These are phyloP conservation scores for Malaclemys terrapin DNA, from an alignment of 2,113 vertebrate genomes.

Conservation along the genomic window DNA sequence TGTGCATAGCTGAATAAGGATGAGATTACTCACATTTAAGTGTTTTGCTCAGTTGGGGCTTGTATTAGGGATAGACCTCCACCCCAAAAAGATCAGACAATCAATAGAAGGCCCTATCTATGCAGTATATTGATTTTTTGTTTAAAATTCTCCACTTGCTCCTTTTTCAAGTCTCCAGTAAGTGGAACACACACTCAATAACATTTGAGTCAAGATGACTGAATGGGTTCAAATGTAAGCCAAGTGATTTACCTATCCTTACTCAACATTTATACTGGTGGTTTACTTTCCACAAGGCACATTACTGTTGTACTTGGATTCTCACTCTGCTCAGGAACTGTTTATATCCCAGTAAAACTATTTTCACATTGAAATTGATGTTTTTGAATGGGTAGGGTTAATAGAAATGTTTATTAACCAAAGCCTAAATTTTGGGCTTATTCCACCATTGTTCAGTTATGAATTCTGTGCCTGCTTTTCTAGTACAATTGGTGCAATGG, in stretches of 20 bases:
- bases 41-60: background rate
- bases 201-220: background rate
- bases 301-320: background rate
- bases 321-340: background rate
- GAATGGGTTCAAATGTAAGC: background rate
- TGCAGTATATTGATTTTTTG: no score
- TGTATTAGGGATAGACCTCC: rapidly evolving
- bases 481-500: background rate
- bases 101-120: background rate
- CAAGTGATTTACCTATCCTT: background rate
- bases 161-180: background rate
- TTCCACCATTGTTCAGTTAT: background rate
- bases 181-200: background rate
- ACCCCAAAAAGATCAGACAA: background rate
- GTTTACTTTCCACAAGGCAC: background rate
- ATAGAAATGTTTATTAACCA: background rate
- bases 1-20: background rate
- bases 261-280: background rate
- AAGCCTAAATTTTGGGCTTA: background rate
- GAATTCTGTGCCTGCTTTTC: background rate
- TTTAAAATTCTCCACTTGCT: background rate
- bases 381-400: background rate
- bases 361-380: background rate
- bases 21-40: rapidly evolving
- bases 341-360: background rate